Conservation (phyloP, 2,797 vertebrate genomes). For the Tolypeutes matacus region DNA sequence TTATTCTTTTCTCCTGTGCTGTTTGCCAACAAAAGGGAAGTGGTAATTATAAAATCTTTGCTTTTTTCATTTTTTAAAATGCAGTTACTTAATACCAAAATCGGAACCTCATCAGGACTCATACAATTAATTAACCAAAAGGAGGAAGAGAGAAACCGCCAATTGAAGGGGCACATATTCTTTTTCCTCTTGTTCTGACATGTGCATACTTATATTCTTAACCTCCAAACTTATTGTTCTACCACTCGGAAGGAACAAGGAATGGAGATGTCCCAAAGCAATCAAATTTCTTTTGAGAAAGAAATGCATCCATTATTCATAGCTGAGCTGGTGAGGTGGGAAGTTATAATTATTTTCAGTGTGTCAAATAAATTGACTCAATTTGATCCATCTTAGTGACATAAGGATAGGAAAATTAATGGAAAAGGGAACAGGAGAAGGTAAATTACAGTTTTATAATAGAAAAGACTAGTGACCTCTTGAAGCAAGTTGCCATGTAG, state of each 20-base stretch:
- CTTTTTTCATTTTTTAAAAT: constrained; percentile 34
- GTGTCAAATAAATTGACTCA: constrained; percentile 62
- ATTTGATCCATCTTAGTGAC: constrained; percentile 54
- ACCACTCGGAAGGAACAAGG: background rate
- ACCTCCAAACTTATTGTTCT: background rate
- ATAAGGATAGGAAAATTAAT: constrained; percentile 61
- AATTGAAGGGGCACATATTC: background rate
- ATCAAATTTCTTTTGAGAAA: constrained; percentile 50
- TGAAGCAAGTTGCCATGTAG: constrained; percentile 48
- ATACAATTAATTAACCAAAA: background rate
- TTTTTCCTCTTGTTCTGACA: background rate
- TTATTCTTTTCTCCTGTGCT: constrained; percentile 20
- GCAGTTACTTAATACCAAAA: background rate
- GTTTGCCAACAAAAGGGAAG: background rate
- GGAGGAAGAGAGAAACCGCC: background rate
- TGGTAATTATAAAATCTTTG: constrained; percentile 7
- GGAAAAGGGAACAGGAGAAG: constrained; percentile 39
- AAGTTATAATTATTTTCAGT: constrained; percentile 72
- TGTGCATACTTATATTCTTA: background rate
- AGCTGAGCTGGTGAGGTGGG: background rate
- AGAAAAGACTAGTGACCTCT: constrained; percentile 58
- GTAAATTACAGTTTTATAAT: constrained; percentile 62
- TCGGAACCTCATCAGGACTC: background rate
- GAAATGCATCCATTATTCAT: constrained; percentile 50
- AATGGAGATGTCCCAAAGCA: background rate